Conservation (phyloP, 2,797 vertebrate genomes). For the Urosaurus nigricauda region DNA sequence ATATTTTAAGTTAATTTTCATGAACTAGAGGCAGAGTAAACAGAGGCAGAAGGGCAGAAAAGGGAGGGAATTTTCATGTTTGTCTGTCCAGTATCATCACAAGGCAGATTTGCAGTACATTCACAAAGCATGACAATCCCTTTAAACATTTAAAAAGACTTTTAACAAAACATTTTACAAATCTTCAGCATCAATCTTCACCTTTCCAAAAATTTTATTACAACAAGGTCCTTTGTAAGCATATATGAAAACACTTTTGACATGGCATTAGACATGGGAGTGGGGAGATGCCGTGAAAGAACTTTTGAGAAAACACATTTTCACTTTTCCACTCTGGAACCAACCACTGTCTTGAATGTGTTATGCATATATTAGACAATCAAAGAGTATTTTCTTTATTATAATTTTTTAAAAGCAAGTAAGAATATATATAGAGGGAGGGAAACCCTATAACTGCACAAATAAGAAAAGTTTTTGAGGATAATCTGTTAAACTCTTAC, state of each 20-base stretch:
- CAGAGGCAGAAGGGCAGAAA: background rate
- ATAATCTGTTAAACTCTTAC: too few relatives aligned
- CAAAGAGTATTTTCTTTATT: too few relatives aligned
- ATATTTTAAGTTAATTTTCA: background rate
- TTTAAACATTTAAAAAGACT: background rate
- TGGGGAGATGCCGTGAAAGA: too few relatives aligned
- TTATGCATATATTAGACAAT: too few relatives aligned
- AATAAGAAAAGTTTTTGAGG: too few relatives aligned
- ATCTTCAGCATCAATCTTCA: background rate
- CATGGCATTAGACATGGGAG: background rate
- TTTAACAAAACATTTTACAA: background rate
- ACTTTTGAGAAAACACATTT: too few relatives aligned
- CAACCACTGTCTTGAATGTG: too few relatives aligned
- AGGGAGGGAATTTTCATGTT: background rate
- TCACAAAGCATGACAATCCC: background rate
- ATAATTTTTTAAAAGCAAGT: too few relatives aligned
- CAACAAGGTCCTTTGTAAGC: background rate
- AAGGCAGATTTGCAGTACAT: background rate
- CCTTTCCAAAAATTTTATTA: background rate
- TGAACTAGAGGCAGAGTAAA: background rate
- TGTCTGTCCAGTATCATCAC: background rate
- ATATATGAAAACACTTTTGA: background rate
- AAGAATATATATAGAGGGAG: too few relatives aligned
- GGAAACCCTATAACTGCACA: too few relatives aligned
- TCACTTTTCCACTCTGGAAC: too few relatives aligned